Evolutionary conservation across 1,140 invertebrate species (phyloP), one percentile per base, ranked within the genome.

Genomic region (Brachionus rotundiformis): DNA sequence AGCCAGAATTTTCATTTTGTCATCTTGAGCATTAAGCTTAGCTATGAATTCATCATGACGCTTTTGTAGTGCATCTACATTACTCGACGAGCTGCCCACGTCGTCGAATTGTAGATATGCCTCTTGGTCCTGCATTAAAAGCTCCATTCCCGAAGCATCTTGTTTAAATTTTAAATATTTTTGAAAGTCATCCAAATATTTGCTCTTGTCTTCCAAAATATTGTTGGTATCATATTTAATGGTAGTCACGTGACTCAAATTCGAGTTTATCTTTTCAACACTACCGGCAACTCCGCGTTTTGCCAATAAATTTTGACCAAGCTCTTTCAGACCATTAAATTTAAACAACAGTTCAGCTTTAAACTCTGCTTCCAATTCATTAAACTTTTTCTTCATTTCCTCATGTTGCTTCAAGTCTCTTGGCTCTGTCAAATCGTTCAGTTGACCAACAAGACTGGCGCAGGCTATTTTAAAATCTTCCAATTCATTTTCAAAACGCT

Each of bases 111-210:
- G 95, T 10, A 98, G 89, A 88, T 95, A 97, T 0, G 94, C 93
- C 86, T 96, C 93, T 86, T 98, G 95, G 44, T 94, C 93, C 73
- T 94, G 94, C 41, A 94, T 96, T 3, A 94, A 93, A 0, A 95
- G 94, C 88, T 98, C 96, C 82, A 98, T 95, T 86, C 96, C 94
- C 87, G 98, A 95, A 0, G 95, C 96, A 88, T 99, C 96, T 59
- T 79, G 76, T 33, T 79, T 79, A 41, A 79, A 79, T 16, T 79
- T 79, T 19, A 79, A 79, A 41, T 79, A 79, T 11, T 63, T 41
- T 5, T 63, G 47, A 29, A n/a, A 73, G 39, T 73, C 39, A 13
- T 73, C 39, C 19, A 73, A 44, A 29, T 73, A 73, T 19, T 44
- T 44, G 36, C 25, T 23, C 36, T 23, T 73, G 19, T 73, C 68